These are phyloP conservation scores for Erythrocebus patas DNA, from an alignment of 2,113 vertebrate species.

Conservation along the genomic window DNA sequence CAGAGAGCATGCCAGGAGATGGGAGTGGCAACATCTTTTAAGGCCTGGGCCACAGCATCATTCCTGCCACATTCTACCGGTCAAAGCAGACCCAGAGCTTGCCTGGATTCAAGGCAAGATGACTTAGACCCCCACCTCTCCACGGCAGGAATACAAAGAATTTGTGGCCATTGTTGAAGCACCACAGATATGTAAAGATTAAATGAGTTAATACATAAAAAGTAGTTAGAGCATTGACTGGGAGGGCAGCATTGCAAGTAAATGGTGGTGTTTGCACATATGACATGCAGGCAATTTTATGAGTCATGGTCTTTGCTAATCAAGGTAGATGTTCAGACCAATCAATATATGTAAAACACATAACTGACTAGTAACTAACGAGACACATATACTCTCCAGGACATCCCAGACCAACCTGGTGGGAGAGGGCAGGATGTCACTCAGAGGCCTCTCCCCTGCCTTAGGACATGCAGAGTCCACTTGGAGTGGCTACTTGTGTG, in stretches of 20 bases:
- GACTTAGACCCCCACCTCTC: background rate
- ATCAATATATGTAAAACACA: background rate
- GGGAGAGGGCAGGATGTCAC: background rate
- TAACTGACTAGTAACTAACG: background rate
- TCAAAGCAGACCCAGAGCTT: background rate
- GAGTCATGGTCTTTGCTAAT: background rate
- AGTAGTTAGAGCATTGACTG: background rate
- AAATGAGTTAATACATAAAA: background rate
- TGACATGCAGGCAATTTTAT: background rate
- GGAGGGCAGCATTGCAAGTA: background rate
- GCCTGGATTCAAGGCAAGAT: background rate
- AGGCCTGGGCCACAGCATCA: background rate
- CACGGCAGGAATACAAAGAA: background rate
- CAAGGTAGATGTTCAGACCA: background rate
- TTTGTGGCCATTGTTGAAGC: background rate
- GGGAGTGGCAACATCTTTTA: background rate
- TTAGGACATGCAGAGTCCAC: rapidly evolving
- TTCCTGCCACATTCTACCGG: background rate
- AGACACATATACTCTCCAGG: background rate
- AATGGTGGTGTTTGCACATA: background rate
- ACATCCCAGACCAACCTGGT: background rate
- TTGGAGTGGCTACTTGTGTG: rapidly evolving
- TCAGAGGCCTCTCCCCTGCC: background rate
- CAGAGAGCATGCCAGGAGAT: background rate
- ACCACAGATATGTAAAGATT: background rate